Percentiles rank a stretch among this genome's conserved stretches.
phyloP scores from a whole-genome alignment of 92 coral and sea anemone species.

The Parazoanthus darwini region DNA sequence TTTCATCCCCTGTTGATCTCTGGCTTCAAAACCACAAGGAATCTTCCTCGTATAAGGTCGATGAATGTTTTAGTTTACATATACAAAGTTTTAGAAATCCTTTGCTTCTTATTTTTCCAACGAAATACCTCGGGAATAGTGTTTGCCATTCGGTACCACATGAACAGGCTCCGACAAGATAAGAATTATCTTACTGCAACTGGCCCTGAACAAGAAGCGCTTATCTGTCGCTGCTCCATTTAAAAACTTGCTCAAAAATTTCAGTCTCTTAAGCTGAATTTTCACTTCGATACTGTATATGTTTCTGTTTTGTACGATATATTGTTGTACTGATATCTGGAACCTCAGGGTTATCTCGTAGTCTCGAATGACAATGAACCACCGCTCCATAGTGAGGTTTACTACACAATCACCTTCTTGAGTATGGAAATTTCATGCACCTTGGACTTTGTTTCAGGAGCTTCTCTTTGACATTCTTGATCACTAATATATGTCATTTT shows the following conservation, averaged over 20 bases:
- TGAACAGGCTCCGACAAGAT: background rate
- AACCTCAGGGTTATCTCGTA: background rate
- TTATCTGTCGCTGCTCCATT: background rate
- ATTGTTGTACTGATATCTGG: background rate
- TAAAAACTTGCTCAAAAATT: background rate
- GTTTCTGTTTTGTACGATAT: background rate
- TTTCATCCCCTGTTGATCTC: background rate
- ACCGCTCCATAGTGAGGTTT: background rate
- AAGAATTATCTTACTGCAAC: background rate
- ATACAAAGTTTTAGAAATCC: background rate
- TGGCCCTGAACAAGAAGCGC: too few relatives aligned
- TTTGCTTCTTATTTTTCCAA: too few relatives aligned
- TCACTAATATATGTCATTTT: background rate
- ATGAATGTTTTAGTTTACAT: background rate
- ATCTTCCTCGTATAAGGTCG: background rate
- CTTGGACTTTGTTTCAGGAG: background rate
- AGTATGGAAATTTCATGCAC: too few relatives aligned
- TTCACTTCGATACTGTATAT: background rate
- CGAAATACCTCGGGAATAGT: background rate
- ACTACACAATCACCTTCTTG: too few relatives aligned
- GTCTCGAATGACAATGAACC: background rate
- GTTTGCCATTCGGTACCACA: background rate
- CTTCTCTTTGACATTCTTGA: background rate
- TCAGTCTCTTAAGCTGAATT: background rate
- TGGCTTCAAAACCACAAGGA: background rate